A percentile compares a stretch with the other conserved stretches of the same genome.
Conservation (phyloP, 2,888 invertebrate genomes). For the Hololepta plana region DNA sequence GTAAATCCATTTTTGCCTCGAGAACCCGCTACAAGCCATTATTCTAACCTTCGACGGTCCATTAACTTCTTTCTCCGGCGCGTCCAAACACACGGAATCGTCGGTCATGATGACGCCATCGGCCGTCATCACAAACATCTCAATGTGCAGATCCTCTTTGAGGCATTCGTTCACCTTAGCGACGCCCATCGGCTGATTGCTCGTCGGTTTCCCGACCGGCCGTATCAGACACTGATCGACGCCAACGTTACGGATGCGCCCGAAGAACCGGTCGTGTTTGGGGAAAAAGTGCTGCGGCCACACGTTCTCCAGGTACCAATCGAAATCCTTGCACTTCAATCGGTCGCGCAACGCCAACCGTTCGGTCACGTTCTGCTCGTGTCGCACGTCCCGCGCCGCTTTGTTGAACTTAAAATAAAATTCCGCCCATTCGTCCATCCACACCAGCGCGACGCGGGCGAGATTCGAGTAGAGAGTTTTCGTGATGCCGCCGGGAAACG, state of each 20-base stretch:
- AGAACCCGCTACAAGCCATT: slow-evolving; percentile 48
- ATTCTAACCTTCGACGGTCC: slow-evolving; percentile 41
- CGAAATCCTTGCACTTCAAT: slow-evolving; percentile 59
- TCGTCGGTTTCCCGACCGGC: slow-evolving; percentile 35
- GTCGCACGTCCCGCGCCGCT: slow-evolving; percentile 38
- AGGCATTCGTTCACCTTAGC: slow-evolving; percentile 50
- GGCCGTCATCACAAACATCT: slow-evolving; percentile 52
- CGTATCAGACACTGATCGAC: slow-evolving; percentile 40
- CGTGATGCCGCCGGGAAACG: slow-evolving; percentile 81
- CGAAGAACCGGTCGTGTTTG: slow-evolving; percentile 70
- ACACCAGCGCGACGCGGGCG: slow-evolving; percentile 83
- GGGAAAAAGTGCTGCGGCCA: slow-evolving; percentile 98
- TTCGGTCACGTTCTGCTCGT: slow-evolving; percentile 40
- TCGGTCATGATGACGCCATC: slow-evolving; percentile 68
- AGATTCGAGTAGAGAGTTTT: slow-evolving; percentile 80
- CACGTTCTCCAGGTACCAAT: slow-evolving; percentile 85
- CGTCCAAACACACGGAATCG: slow-evolving; percentile 72
- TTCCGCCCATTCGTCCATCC: slow-evolving; percentile 96
- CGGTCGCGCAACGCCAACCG: slow-evolving; percentile 39
- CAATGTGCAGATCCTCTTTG: slow-evolving; percentile 36
- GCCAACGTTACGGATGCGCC: slow-evolving; percentile 47
- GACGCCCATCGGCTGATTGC: slow-evolving; percentile 51
- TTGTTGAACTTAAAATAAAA: slow-evolving; percentile 80
- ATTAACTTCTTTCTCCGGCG: slow-evolving; percentile 31
- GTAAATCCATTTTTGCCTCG: slow-evolving; percentile 54